phyloP scores from a whole-genome alignment of 2,113 vertebrate species.

The Aleadryas rufinucha region DNA sequence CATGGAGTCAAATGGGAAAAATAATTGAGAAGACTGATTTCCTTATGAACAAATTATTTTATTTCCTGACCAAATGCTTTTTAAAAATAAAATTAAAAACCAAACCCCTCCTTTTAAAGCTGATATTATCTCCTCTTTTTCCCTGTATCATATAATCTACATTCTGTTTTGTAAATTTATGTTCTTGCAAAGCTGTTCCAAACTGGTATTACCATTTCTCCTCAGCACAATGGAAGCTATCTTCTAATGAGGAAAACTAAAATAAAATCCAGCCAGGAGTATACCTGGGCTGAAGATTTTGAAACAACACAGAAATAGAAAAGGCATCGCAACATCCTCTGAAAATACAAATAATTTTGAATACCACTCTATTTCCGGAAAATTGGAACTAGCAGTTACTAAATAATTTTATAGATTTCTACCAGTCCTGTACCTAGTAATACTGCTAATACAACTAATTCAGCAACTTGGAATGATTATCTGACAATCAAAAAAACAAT shows the following conservation, averaged over 20 bases:
- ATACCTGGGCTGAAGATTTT: background rate
- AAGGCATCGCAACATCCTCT: background rate
- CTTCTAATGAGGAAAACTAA: background rate
- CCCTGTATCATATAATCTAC: background rate
- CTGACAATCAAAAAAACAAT: background rate
- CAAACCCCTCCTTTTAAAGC: background rate
- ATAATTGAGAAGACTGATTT: background rate
- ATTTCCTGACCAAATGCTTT: background rate
- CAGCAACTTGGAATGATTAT: background rate
- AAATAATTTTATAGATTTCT: background rate
- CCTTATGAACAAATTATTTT: background rate
- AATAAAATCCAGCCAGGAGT: background rate
- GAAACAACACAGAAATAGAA: background rate
- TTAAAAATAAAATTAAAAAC: background rate
- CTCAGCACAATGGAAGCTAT: background rate
- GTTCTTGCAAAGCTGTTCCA: background rate
- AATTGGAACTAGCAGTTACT: background rate
- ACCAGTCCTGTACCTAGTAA: background rate
- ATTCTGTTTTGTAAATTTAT: background rate
- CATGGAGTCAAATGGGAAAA: background rate
- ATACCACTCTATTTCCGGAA: background rate
- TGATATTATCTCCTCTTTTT: background rate
- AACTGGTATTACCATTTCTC: background rate
- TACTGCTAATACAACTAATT: background rate
- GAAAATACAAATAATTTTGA: background rate